Evolutionary conservation across 2,113 vertebrate genomes (phyloP).

Genomic region (Piaya cayana): DNA sequence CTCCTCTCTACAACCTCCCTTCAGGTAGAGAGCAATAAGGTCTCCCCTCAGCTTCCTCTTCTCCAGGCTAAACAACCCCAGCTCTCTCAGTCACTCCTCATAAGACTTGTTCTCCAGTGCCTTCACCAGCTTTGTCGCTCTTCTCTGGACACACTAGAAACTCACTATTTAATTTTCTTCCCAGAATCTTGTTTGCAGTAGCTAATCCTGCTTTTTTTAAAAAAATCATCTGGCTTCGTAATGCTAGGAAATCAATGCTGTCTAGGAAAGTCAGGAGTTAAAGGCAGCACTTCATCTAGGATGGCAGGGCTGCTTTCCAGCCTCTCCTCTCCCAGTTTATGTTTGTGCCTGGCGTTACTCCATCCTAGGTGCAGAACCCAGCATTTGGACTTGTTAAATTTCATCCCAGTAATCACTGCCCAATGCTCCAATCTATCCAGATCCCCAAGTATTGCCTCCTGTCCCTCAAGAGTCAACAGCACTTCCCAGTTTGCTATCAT

Average conservation of each 20-base stretch:
- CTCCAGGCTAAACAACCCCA: too few species aligned
- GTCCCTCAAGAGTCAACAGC: background rate
- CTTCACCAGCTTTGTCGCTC: too few species aligned
- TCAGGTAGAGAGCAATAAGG: too few species aligned
- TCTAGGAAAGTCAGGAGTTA: background rate
- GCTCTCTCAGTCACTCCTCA: too few species aligned
- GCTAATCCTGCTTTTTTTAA: background rate
- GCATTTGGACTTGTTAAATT: background rate
- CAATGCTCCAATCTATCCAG: background rate
- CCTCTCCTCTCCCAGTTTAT: fast-evolving
- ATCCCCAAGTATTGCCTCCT: background rate
- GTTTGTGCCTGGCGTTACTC: fast-evolving
- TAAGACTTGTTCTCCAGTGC: too few species aligned
- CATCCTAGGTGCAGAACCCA: fast-evolving
- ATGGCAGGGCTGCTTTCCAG: background rate
- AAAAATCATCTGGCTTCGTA: background rate
- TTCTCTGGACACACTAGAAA: too few species aligned
- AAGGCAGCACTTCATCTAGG: background rate
- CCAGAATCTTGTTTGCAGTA: background rate
- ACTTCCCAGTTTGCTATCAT: background rate
- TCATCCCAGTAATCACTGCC: fast-evolving
- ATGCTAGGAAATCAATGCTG: background rate
- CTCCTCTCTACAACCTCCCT: too few species aligned
- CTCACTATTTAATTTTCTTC: background rate
- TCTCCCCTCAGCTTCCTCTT: too few species aligned